Evolutionary conservation across 2,888 invertebrate genomes (phyloP).

Genomic region (Ptychoptera albimana): DNA sequence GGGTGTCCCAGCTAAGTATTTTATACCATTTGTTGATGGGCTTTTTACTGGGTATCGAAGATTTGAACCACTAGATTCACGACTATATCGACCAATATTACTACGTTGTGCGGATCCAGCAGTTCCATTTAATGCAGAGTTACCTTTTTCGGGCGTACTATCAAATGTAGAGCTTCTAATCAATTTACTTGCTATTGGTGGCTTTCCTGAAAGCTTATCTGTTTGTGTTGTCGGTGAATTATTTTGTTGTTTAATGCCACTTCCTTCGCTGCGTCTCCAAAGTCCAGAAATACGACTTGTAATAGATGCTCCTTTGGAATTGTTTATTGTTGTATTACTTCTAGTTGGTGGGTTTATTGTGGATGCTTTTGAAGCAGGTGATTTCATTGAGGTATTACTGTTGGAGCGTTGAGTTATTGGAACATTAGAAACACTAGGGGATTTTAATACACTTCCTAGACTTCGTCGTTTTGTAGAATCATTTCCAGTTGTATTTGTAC

Average conservation of each 20-base stretch:
- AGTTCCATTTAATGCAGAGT: not conserved
- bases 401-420: conserved; percentile 23
- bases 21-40: not conserved
- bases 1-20: not conserved
- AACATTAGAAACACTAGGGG: conserved; percentile 14
- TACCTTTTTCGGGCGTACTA: conserved; percentile 15
- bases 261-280: conserved; percentile 27
- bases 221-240: conserved; percentile 10
- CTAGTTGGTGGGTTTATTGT: conserved; percentile 27
- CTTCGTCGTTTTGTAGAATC: conserved; percentile 15
- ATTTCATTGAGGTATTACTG: conserved; percentile 21
- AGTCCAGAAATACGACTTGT: conserved; percentile 28
- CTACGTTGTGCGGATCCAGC: not conserved
- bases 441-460: conserved; percentile 12
- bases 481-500: conserved; percentile 17
- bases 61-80: no score
- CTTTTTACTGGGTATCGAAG: not conserved
- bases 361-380: conserved; percentile 16
- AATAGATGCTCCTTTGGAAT: conserved; percentile 21
- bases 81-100: not conserved
- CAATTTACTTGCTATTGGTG: conserved; percentile 12
- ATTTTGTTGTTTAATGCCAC: conserved; percentile 11
- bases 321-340: conserved; percentile 23
- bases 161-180: conserved; percentile 28
- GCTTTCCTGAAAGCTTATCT: conserved; percentile 1